Percentiles rank a stretch among this genome's conserved stretches.
Evolutionary conservation across 2,113 vertebrate species (phyloP).

Genomic region (Anolis sagrei): DNA sequence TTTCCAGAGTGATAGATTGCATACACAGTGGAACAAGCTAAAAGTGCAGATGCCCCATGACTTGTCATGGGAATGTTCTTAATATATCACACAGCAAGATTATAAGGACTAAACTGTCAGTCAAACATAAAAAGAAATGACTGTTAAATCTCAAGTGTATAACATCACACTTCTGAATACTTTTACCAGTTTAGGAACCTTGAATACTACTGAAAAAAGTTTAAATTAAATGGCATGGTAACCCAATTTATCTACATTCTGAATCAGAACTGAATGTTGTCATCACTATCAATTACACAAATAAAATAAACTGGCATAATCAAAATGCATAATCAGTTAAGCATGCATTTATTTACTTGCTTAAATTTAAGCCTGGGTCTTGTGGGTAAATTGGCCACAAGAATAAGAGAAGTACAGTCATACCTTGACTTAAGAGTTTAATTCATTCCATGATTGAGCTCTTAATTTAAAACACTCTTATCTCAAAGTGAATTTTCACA

Average conservation of each 20-base stretch:
- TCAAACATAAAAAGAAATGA: background rate
- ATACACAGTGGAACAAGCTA: slow-evolving; percentile 1
- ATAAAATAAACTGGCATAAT: background rate
- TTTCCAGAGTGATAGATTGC: slow-evolving; percentile 5
- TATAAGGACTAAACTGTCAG: background rate
- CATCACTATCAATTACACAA: background rate
- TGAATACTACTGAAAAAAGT: background rate
- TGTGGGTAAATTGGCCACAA: too few relatives aligned
- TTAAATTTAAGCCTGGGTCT: too few relatives aligned
- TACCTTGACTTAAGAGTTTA: too few relatives aligned
- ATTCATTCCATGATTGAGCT: too few relatives aligned
- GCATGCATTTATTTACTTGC: too few relatives aligned
- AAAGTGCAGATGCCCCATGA: slow-evolving; percentile 1
- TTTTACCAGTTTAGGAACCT: background rate
- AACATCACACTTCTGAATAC: background rate
- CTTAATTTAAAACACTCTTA: too few relatives aligned
- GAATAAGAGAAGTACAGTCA: too few relatives aligned
- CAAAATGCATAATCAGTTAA: background rate
- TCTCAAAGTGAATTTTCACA: too few relatives aligned
- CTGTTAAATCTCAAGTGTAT: background rate
- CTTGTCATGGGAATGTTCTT: slow-evolving; percentile 17
- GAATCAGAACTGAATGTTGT: background rate
- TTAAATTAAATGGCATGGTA: background rate
- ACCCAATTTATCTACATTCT: background rate
- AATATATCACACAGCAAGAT: slow-evolving; percentile 11